A percentile compares a stretch with the other conserved stretches of the same genome.
These are phyloP conservation scores for Latheticus oryzae DNA, from an alignment of 2,888 invertebrate species.

Conservation along the genomic window DNA sequence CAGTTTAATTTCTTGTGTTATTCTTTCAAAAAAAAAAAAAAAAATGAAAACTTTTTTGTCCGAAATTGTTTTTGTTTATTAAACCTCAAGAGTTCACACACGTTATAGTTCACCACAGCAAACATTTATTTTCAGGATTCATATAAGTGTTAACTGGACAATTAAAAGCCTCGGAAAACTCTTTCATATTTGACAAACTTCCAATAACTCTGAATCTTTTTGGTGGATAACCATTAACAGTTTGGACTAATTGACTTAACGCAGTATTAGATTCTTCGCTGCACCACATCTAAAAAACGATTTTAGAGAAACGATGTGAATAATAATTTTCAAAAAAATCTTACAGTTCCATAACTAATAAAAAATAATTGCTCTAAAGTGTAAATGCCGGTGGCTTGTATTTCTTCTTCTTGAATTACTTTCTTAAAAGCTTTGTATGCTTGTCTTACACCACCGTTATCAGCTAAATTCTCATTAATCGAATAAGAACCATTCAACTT, in stretches of 20 bases:
- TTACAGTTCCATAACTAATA: conserved; percentile 63
- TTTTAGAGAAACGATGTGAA: background rate
- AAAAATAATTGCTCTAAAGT: conserved; percentile 63
- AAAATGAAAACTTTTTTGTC: too few species aligned
- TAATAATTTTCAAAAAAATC: conserved; percentile 23
- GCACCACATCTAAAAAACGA: conserved; percentile 29
- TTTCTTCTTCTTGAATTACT: conserved; percentile 32
- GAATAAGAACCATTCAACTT: conserved; percentile 68
- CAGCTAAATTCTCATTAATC: conserved; percentile 65
- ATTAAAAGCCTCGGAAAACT: conserved; percentile 61
- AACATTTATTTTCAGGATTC: conserved; percentile 62
- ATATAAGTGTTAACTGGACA: conserved; percentile 59
- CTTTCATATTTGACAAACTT: conserved; percentile 61
- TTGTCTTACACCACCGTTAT: conserved; percentile 63
- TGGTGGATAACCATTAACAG: conserved; percentile 50
- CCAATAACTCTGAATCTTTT: conserved; percentile 62
- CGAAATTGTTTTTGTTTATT: too few species aligned
- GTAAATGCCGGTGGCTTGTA: conserved; percentile 43
- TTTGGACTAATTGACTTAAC: background rate
- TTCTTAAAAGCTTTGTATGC: conserved; percentile 59
- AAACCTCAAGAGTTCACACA: too few species aligned
- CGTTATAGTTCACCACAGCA: conserved; percentile 62
- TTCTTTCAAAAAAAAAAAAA: too few species aligned
- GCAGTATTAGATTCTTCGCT: conserved; percentile 7
- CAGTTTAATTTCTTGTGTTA: too few species aligned